These are phyloP conservation scores for Amiota communis DNA, from an alignment of 2,888 invertebrate species.

Conservation along the genomic window DNA sequence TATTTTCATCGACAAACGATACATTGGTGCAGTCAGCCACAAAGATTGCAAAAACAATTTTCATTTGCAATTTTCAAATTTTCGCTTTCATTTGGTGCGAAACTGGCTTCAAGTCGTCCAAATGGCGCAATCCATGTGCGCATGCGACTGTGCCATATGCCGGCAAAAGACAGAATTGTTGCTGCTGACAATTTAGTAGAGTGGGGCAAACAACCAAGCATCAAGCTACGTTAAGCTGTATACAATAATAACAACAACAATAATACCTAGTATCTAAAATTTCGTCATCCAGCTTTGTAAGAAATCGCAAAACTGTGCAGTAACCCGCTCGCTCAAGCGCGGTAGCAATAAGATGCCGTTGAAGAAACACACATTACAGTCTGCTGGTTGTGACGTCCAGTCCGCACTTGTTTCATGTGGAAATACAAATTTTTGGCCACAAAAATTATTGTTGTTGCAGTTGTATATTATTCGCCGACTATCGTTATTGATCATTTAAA, in stretches of 20 bases:
- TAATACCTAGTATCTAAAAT: neutral
- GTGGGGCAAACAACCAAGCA: too few relatives aligned
- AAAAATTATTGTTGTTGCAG: neutral
- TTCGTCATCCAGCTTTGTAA: neutral
- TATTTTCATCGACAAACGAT: conserved; percentile 1
- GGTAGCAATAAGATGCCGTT: neutral
- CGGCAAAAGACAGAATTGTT: conserved; percentile 10
- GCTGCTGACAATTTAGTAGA: too few relatives aligned
- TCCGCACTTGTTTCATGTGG: neutral
- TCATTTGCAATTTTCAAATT: conserved; percentile 16
- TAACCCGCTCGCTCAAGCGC: conserved; percentile 2
- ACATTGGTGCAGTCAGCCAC: neutral
- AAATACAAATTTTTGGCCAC: neutral
- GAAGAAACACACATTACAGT: neutral
- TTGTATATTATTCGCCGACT: neutral
- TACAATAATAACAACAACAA: too few relatives aligned
- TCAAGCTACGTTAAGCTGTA: neutral
- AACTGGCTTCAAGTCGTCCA: conserved; percentile 12
- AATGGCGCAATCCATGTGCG: conserved; percentile 18
- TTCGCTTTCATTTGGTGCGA: conserved; percentile 24
- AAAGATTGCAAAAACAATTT: too few relatives aligned
- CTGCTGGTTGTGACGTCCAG: neutral
- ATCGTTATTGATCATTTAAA: conserved; percentile 8
- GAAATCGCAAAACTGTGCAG: neutral
- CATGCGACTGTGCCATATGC: conserved; percentile 12